Evolutionary conservation across 2,113 vertebrate genomes (phyloP).

Genomic region (Megaptera novaeangliae): DNA sequence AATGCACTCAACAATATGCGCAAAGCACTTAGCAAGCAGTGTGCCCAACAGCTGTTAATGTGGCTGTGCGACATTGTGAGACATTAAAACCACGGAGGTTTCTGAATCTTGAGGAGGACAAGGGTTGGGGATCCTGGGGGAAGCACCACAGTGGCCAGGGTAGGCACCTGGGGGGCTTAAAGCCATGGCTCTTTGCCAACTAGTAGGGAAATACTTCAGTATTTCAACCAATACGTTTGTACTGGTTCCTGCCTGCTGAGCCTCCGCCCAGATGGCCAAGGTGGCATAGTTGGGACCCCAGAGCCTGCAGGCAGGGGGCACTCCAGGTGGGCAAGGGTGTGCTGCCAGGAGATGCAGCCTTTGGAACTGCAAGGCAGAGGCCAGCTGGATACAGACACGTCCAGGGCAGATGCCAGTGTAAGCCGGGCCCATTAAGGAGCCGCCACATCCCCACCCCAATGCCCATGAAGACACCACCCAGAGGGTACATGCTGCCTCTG

Average conservation of each 20-base stretch:
- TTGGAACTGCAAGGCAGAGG: background rate
- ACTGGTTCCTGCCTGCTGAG: background rate
- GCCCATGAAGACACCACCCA: background rate
- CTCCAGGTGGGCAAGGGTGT: background rate
- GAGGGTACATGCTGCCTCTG: background rate
- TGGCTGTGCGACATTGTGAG: background rate
- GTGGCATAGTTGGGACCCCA: background rate
- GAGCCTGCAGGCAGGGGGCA: background rate
- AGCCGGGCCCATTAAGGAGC: background rate
- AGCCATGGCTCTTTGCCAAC: background rate
- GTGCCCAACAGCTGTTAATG: background rate
- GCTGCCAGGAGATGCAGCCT: background rate
- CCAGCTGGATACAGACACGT: background rate
- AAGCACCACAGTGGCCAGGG: background rate
- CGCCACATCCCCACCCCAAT: background rate
- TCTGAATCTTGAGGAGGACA: background rate
- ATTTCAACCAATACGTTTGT: background rate
- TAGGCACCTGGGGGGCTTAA: background rate
- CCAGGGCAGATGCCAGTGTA: background rate
- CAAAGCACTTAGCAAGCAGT: background rate
- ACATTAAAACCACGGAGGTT: background rate
- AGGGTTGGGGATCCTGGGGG: too few relatives aligned
- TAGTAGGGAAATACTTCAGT: background rate
- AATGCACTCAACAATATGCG: background rate
- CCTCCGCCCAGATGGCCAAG: background rate